These are phyloP conservation scores for Fragum whitleyi DNA, from an alignment of 2,888 invertebrate genomes.

Conservation along the genomic window DNA sequence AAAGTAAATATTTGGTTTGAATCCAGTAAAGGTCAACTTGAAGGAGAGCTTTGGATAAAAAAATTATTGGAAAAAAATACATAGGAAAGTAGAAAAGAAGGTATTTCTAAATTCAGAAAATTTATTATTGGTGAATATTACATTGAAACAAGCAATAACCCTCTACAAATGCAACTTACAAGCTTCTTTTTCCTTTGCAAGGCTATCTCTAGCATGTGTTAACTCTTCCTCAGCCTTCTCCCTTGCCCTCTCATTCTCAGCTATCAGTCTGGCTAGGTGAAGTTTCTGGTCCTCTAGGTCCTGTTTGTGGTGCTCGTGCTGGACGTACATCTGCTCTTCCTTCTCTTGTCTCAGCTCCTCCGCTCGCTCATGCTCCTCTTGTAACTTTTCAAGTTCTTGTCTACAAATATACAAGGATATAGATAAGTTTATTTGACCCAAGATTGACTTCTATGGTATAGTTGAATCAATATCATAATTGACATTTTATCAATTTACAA, in stretches of 20 bases:
- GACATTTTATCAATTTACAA: no score
- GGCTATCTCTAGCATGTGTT: conserved; percentile 66
- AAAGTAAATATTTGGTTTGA: no score
- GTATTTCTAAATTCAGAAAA: no score
- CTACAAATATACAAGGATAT: conserved; percentile 68
- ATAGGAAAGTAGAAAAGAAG: no score
- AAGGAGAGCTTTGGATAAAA: no score
- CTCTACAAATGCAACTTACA: no score
- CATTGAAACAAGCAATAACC: no score
- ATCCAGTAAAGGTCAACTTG: no score
- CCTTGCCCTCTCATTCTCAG: conserved; percentile 69
- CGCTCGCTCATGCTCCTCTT: conserved; percentile 69
- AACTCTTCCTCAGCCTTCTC: conserved; percentile 73
- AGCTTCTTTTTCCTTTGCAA: conserved; percentile 71
- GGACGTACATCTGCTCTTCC: conserved; percentile 75
- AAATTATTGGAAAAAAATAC: no score
- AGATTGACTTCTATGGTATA: no score
- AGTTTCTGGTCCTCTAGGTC: conserved; percentile 71
- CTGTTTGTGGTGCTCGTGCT: conserved; percentile 66
- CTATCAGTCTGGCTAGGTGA: conserved; percentile 66
- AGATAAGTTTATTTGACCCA: conserved; percentile 1
- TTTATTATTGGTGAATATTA: no score
- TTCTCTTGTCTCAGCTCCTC: conserved; percentile 72
- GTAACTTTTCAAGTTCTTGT: conserved; percentile 72
- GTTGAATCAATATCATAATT: no score